phyloP scores from a whole-genome alignment of 2,113 vertebrate species.

The Ciconia maguari region DNA sequence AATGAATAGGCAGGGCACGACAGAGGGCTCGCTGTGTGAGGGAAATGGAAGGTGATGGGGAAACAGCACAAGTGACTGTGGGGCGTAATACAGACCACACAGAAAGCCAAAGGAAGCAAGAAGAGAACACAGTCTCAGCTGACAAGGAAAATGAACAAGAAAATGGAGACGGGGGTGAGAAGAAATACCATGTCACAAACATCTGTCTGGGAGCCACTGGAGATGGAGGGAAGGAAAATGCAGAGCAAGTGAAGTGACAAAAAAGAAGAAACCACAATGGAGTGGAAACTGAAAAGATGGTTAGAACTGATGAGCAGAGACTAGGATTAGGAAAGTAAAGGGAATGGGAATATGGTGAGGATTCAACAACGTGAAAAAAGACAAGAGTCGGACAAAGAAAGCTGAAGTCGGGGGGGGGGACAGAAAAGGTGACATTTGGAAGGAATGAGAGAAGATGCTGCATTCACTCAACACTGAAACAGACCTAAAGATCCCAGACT shows the following conservation, averaged over 20 bases:
- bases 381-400: background rate
- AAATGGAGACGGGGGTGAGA: background rate
- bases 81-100: background rate
- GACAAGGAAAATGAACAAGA: background rate
- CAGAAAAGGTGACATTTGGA: background rate
- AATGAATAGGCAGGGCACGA: background rate
- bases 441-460: background rate
- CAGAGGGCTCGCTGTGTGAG: background rate
- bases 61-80: background rate
- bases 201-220: background rate
- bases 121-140: background rate
- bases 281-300: background rate
- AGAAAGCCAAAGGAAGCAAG: background rate
- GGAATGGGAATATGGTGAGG: background rate
- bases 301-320: background rate
- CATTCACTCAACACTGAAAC: background rate
- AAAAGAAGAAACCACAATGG: background rate
- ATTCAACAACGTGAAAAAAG: background rate
- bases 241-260: background rate
- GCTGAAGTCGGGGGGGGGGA: background rate
- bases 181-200: background rate
- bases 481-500: background rate
- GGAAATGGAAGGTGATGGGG: background rate
- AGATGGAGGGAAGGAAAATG: background rate
- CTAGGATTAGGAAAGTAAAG: background rate